Evolutionary conservation across 2,797 vertebrate species (phyloP).

Genomic region (Myiotriccus ornatus): DNA sequence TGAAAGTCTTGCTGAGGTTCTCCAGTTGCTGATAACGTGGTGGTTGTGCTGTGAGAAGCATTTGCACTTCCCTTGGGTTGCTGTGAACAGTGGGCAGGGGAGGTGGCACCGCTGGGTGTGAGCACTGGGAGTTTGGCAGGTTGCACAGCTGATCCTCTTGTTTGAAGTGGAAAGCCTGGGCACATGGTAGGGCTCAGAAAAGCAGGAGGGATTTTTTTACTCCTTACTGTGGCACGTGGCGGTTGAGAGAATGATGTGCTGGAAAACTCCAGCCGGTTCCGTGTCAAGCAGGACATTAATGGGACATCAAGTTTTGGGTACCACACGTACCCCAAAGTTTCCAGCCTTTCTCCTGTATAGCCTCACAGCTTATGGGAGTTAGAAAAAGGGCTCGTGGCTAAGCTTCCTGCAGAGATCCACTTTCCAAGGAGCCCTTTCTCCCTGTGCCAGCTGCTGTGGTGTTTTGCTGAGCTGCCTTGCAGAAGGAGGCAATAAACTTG

Average conservation of each 20-base stretch:
- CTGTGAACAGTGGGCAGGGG: background rate
- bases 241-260: background rate
- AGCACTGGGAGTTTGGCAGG: background rate
- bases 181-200: background rate
- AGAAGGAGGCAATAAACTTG: background rate
- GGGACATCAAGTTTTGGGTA: background rate
- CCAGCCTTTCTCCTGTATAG: background rate
- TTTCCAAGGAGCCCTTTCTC: background rate
- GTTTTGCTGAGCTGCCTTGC: background rate
- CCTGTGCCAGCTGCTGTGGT: background rate
- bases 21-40: background rate
- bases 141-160: background rate
- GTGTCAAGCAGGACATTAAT: background rate
- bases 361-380: background rate
- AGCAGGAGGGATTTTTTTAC: background rate
- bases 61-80: background rate
- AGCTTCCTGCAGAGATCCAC: background rate
- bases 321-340: background rate
- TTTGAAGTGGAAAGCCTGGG: slow-evolving; percentile 7
- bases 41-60: background rate
- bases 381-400: background rate
- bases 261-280: background rate
- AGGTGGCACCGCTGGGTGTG: background rate
- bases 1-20: background rate
- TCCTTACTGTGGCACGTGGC: background rate